A percentile compares a stretch with the other conserved stretches of the same genome.
Evolutionary conservation across 2,888 invertebrate species (phyloP).

Genomic region (Nemoura dubitans): DNA sequence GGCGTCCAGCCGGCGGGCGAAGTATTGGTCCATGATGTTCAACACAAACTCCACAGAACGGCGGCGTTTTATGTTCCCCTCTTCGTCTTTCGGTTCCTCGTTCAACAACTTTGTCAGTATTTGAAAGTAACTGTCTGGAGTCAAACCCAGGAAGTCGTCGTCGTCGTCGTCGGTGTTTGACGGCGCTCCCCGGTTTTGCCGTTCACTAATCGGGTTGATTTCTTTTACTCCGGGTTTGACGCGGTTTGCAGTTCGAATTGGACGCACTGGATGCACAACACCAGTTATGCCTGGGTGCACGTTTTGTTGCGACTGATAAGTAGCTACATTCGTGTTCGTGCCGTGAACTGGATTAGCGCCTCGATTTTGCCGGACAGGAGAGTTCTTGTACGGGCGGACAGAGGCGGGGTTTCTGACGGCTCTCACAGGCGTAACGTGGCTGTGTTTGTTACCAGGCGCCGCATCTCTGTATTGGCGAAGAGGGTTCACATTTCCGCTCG

Average conservation of each 20-base stretch:
- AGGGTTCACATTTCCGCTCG: background rate
- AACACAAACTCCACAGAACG: background rate
- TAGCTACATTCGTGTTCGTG: too few relatives aligned
- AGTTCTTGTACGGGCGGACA: too few relatives aligned
- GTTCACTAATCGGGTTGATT: too few relatives aligned
- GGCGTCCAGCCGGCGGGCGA: background rate
- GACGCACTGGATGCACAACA: background rate
- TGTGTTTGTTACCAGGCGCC: too few relatives aligned
- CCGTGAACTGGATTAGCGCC: too few relatives aligned
- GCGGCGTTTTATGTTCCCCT: background rate
- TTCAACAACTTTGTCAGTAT: background rate
- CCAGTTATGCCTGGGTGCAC: too few relatives aligned
- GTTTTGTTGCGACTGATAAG: too few relatives aligned
- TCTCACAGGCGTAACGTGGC: too few relatives aligned
- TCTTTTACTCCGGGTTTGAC: too few relatives aligned
- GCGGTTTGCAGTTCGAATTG: background rate
- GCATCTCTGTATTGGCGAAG: too few relatives aligned
- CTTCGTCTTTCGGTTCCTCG: background rate
- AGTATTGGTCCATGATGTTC: background rate
- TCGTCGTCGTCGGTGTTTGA: background rate
- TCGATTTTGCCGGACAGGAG: too few relatives aligned
- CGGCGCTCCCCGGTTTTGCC: background rate
- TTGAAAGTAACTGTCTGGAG: background rate
- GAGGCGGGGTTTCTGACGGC: too few relatives aligned
- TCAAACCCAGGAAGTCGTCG: background rate